A percentile compares a stretch with the other conserved stretches of the same genome.
Evolutionary conservation across 2,888 invertebrate genomes (phyloP).

Genomic region (Nymphalis polychloros): DNA sequence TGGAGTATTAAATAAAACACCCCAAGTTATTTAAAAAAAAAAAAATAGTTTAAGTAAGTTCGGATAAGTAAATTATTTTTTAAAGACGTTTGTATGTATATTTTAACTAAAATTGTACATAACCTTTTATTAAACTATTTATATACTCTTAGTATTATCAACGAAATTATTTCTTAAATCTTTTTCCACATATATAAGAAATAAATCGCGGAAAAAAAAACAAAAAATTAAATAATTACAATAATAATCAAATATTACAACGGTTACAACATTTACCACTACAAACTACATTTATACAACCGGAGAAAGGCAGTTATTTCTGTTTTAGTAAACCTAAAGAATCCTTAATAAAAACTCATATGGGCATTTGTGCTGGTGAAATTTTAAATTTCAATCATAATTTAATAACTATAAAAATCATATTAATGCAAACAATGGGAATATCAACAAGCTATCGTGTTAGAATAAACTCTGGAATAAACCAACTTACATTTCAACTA

Average conservation of each 20-base stretch:
- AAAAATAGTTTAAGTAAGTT: background rate
- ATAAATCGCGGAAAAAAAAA: background rate
- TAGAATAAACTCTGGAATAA: too few species aligned
- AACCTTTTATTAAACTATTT: background rate
- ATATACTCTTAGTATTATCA: background rate
- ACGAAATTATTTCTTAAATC: too few species aligned
- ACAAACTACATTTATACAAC: conserved; percentile 13
- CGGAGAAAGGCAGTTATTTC: conserved; percentile 18
- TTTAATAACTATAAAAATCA: too few species aligned
- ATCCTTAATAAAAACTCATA: background rate
- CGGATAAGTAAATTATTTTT: background rate
- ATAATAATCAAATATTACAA: background rate
- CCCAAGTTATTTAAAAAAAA: conserved; percentile 1
- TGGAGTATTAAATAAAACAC: background rate
- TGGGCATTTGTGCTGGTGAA: conserved; percentile 14
- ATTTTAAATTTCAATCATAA: too few species aligned
- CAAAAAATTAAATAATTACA: background rate
- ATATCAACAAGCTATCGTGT: too few species aligned
- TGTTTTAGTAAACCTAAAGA: background rate
- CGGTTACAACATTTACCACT: background rate
- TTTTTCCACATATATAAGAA: background rate
- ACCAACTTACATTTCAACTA: too few species aligned
- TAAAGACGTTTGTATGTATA: too few species aligned
- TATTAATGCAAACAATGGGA: too few species aligned
- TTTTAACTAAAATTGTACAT: too few species aligned